phyloP scores from a whole-genome alignment of 2,113 vertebrate species.

The Pitta sordida region DNA sequence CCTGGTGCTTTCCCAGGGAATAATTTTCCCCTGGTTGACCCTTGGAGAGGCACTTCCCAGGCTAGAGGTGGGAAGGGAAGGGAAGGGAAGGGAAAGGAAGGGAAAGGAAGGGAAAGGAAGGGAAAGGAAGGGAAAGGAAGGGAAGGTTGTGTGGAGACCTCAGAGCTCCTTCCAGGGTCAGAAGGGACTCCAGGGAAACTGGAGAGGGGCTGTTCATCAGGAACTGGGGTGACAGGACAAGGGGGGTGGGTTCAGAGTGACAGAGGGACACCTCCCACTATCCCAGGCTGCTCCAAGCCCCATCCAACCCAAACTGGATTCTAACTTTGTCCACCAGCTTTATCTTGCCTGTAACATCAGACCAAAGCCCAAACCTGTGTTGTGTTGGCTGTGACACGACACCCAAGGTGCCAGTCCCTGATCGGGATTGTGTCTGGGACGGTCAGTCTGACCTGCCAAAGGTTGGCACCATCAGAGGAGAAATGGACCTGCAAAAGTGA shows the following conservation, averaged over 20 bases:
- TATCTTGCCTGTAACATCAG: not conserved
- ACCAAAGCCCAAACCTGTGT: not conserved
- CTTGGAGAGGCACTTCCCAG: not conserved
- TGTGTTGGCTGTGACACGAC: not conserved
- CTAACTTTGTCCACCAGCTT: not conserved
- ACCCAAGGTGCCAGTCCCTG: too few species aligned
- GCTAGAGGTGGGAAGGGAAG: too few species aligned
- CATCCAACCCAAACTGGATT: not conserved
- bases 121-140: not conserved
- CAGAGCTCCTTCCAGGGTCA: too few species aligned
- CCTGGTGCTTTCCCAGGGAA: not conserved
- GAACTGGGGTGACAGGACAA: too few species aligned
- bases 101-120: not conserved
- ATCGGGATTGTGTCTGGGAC: not conserved
- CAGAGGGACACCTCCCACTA: too few species aligned
- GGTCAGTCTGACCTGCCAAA: not conserved
- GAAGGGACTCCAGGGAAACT: too few species aligned
- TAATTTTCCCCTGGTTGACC: not conserved
- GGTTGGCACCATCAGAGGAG: not conserved
- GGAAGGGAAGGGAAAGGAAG: too few species aligned
- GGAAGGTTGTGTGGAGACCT: too few species aligned
- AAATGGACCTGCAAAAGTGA: rapidly evolving
- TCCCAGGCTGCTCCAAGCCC: too few species aligned
- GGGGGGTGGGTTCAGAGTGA: too few species aligned
- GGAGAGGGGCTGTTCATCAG: too few species aligned